phyloP scores from a whole-genome alignment of 2,113 vertebrate genomes.

The Oncorhynchus keta region DNA sequence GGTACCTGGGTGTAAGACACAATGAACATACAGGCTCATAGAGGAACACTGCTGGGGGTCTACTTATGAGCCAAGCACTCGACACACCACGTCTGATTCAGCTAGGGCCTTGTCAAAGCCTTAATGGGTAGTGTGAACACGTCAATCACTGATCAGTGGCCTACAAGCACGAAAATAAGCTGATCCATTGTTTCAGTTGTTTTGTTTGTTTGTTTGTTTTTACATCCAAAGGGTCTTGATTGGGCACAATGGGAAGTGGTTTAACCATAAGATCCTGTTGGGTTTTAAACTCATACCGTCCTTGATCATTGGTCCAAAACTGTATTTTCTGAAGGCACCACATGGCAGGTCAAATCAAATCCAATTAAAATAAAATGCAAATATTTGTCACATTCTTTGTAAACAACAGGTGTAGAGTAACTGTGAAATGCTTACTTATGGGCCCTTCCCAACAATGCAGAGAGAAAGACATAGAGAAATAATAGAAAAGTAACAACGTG shows the following conservation, averaged over 20 bases:
- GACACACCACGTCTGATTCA: slow-evolving; percentile 57
- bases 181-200: not conserved
- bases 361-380: not conserved
- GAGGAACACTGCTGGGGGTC: slow-evolving; percentile 62
- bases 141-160: slow-evolving; percentile 48
- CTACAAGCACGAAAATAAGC: slow-evolving; percentile 25
- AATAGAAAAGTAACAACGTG: no score
- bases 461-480: no score
- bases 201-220: not conserved
- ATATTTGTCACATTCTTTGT: no score
- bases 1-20: slow-evolving; percentile 8
- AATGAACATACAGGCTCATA: slow-evolving; percentile 47
- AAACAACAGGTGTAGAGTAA: no score
- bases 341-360: not conserved
- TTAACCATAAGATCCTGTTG: not conserved
- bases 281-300: not conserved
- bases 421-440: no score
- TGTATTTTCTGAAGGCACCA: no score
- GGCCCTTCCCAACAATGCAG: no score
- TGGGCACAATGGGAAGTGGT: not conserved
- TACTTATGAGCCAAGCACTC: slow-evolving; percentile 57
- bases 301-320: not conserved
- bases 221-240: not conserved
- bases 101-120: slow-evolving; percentile 51
- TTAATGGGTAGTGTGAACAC: slow-evolving; percentile 53